phyloP scores from a whole-genome alignment of 2,113 vertebrate genomes.

The Leucoraja erinaceus region DNA sequence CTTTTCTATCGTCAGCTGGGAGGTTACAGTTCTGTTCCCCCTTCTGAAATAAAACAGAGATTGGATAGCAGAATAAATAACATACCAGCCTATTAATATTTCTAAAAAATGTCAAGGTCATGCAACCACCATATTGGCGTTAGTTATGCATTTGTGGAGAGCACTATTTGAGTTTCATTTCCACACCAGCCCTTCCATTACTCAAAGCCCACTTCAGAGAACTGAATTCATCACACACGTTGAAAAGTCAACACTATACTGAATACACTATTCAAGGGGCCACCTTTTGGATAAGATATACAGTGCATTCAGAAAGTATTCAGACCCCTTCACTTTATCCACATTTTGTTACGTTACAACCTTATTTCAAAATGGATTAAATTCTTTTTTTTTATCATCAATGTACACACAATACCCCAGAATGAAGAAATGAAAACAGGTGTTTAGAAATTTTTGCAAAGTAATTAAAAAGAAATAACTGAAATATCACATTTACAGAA shows the following conservation, averaged over 20 bases:
- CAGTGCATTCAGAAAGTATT: too few species aligned
- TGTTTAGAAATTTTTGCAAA: too few species aligned
- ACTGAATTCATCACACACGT: not conserved
- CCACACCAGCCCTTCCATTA: not conserved
- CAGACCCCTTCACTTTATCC: too few species aligned
- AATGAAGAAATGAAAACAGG: too few species aligned
- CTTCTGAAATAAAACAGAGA: slow-evolving; percentile 53
- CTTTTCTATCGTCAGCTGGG: slow-evolving; percentile 67
- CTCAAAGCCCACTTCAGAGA: not conserved
- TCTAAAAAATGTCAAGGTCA: not conserved
- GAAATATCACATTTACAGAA: too few species aligned
- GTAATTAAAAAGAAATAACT: too few species aligned
- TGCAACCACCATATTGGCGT: not conserved
- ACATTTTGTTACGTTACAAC: too few species aligned
- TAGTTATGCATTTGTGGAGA: not conserved
- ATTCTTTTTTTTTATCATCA: too few species aligned
- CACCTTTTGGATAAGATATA: not conserved
- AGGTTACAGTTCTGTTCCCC: slow-evolving; percentile 58
- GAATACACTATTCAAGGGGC: not conserved
- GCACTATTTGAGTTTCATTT: not conserved
- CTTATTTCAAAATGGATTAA: too few species aligned
- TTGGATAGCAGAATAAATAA: not conserved
- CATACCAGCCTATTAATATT: not conserved
- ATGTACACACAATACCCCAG: too few species aligned
- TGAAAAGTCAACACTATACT: not conserved